Conservation (phyloP, 2,113 vertebrate species). For the Vulpes ferrilata region DNA sequence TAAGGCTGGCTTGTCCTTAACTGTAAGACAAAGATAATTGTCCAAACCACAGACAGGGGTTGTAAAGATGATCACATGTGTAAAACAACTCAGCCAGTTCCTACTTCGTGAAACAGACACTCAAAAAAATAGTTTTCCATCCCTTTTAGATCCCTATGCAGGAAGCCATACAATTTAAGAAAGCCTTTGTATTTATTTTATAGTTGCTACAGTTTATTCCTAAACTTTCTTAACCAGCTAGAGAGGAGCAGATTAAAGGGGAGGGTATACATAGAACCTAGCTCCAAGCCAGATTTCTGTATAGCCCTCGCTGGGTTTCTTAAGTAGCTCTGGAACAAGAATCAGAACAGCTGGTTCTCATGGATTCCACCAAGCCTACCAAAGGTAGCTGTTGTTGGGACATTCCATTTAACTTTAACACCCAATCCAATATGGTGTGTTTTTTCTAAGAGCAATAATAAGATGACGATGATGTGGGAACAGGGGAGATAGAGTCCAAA, state of each 20-base stretch:
- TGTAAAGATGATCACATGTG: background rate
- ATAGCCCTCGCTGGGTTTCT: background rate
- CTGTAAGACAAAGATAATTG: background rate
- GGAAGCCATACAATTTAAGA: background rate
- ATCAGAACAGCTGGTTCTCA: background rate
- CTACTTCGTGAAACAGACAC: background rate
- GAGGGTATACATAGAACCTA: background rate
- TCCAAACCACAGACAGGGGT: background rate
- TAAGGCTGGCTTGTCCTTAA: background rate
- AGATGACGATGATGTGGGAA: background rate
- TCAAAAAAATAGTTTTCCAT: background rate
- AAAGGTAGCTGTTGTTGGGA: background rate
- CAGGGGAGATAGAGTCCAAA: background rate
- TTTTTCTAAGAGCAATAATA: background rate
- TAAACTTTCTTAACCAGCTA: conserved; percentile 20
- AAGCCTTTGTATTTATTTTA: background rate
- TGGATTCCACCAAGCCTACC: background rate
- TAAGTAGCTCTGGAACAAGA: background rate
- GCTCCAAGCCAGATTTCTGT: background rate
- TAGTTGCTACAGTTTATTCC: background rate
- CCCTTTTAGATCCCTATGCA: background rate
- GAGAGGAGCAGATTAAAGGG: background rate
- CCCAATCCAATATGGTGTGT: conserved; percentile 7
- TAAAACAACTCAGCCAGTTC: background rate
- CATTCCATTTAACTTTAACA: background rate